Base-by-base conservation (phyloP, 2,113 vertebrate genomes). In the Ceuthmochares aereus region DNA sequence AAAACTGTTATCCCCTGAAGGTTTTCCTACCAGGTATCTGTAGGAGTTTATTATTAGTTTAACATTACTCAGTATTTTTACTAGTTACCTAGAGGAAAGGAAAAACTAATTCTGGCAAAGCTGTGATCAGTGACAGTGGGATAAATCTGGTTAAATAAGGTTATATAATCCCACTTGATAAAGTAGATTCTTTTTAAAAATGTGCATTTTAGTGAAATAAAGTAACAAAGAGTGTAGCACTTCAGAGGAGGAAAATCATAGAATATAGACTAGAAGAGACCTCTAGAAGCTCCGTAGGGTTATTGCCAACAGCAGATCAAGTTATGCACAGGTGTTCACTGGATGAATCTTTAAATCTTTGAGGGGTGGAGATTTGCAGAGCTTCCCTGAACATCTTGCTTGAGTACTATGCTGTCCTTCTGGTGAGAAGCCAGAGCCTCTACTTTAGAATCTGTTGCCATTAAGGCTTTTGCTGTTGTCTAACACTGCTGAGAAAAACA, bases 321-420 rank as follows among this genome's bases (percentile, higher is more conserved):
- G 27, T 42, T 40, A 32, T 37, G 21, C 16, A 26, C 18, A 4
- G 10, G 10, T 27, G 43, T 17, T 87, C 26, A 43, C 40, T 23
- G 43, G 26, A 5, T 9, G 22, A 26, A 23, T 37, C 10, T 62
- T 49, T 45, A 67, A 43, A 63, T 9, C 13, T 17, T 51, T 0
- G 1, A 51, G 62, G 49, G 27, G 32, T 80, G 32, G 49, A 58
- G 32, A 30, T 19, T 9, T 34, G 62, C 16, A 40, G 49, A 32
- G 15, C 29, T 68, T 51, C 49, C 23, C 13, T 27, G 20, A 32
- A 36, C 20, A 52, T 68, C 32, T 37, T 63, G 47, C 22, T 75
- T 0, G 0, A 68, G 9, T 25, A 27, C 5, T 0, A 1, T 1
- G 1, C n/a, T 58, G 7, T 62, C 26, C 25, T 79, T 16, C 32